Evolutionary conservation across 2,797 vertebrate genomes (phyloP).

Genomic region (Coilia nasus): DNA sequence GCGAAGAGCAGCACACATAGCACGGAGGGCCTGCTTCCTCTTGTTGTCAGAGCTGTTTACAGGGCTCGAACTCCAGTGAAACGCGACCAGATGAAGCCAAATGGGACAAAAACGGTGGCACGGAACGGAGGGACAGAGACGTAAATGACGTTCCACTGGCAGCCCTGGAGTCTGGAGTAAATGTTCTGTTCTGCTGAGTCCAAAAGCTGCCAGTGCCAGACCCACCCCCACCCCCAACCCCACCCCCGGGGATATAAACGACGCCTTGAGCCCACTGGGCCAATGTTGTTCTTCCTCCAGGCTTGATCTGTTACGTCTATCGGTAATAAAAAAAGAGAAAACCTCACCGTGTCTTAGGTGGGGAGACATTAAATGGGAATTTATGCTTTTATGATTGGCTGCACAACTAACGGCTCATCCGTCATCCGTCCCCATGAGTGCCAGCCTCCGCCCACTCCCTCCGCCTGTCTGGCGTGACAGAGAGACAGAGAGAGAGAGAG

Average conservation of each 20-base stretch:
- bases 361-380: not conserved
- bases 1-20: not conserved
- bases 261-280: not conserved
- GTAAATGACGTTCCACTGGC: not conserved
- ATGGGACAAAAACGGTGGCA: not conserved
- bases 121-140: not conserved
- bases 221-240: not conserved
- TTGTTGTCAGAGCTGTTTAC: not conserved
- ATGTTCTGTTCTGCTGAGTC: not conserved
- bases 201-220: not conserved
- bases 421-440: not conserved
- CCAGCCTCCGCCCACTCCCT: not conserved
- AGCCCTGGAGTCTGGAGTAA: not conserved
- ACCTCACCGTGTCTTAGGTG: not conserved
- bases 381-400: slow-evolving; percentile 10
- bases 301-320: not conserved
- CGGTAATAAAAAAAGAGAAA: no score
- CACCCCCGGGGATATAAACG: not conserved
- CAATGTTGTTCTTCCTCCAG: not conserved
- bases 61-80: not conserved
- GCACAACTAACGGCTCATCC: not conserved
- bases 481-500: slow-evolving; percentile 10
- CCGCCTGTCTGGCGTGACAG: not conserved
- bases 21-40: not conserved
- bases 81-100: not conserved